Evolutionary conservation across 2,113 vertebrate genomes (phyloP).

Genomic region (Cichladusa arquata): DNA sequence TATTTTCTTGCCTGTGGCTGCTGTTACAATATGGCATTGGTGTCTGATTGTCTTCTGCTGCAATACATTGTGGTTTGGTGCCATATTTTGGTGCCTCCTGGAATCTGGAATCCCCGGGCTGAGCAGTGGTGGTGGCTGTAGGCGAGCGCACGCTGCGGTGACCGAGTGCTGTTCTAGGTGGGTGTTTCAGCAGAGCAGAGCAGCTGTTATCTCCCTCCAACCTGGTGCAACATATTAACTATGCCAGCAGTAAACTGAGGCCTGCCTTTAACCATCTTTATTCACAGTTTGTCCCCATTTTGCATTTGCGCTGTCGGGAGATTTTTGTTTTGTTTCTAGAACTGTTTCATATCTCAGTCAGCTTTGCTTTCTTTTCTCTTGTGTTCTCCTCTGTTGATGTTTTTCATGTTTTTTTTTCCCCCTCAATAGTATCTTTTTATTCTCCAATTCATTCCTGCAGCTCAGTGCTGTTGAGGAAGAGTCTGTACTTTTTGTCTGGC

Average conservation of each 20-base stretch:
- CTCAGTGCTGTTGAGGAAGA: not conserved
- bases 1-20: slow-evolving; percentile 7
- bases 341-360: not conserved
- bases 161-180: not conserved
- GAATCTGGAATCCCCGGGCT: not conserved
- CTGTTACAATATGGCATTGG: not conserved
- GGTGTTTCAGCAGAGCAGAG: not conserved
- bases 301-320: not conserved
- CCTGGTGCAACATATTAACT: not conserved
- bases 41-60: not conserved
- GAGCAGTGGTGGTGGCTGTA: not conserved
- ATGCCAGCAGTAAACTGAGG: not conserved
- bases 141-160: not conserved
- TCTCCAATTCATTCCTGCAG: not conserved
- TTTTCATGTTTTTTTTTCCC: rapidly evolving
- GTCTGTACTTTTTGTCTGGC: not conserved
- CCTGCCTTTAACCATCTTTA: not conserved
- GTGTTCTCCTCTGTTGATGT: not conserved
- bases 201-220: not conserved
- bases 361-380: not conserved
- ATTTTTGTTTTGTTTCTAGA: not conserved
- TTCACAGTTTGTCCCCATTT: not conserved
- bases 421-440: not conserved
- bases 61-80: not conserved
- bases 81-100: not conserved